phyloP scores from a whole-genome alignment of 2,797 vertebrate species.

The Parotocinclus haroldoi region DNA sequence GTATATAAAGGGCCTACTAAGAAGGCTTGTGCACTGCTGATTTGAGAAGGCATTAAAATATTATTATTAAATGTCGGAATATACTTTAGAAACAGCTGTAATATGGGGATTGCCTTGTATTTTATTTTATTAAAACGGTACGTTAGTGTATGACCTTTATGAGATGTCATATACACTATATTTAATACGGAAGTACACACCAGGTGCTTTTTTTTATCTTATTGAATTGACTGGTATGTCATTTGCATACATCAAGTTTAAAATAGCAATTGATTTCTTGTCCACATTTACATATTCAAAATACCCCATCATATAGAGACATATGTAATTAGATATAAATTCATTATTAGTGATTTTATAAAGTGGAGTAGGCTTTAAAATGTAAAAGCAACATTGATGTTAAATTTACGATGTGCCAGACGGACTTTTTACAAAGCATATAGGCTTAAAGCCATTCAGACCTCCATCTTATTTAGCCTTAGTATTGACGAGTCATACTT shows the following conservation, averaged over 20 bases:
- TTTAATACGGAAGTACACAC: conserved; percentile 20
- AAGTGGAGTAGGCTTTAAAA: background rate
- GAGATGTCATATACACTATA: background rate
- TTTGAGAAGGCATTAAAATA: conserved; percentile 3
- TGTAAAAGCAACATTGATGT: background rate
- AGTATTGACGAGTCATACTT: background rate
- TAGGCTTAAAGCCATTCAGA: no score
- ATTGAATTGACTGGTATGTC: conserved; percentile 28
- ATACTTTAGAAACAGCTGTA: no score
- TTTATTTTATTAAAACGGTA: background rate
- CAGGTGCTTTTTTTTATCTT: conserved; percentile 6
- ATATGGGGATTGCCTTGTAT: no score
- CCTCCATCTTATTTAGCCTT: background rate
- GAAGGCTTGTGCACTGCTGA: conserved; percentile 2
- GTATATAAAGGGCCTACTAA: conserved; percentile 16
- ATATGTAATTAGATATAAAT: conserved; percentile 4
- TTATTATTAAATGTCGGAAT: conserved; percentile 7
- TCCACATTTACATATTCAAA: conserved; percentile 16
- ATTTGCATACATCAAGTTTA: conserved; percentile 35
- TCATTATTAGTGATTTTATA: background rate
- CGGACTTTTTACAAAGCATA: background rate
- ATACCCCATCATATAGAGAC: conserved; percentile 17
- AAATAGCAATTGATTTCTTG: conserved; percentile 34
- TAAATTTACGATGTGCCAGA: background rate
- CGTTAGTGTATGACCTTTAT: background rate